Base-by-base conservation (phyloP, 2,113 vertebrate genomes). In the Apus apus region DNA sequence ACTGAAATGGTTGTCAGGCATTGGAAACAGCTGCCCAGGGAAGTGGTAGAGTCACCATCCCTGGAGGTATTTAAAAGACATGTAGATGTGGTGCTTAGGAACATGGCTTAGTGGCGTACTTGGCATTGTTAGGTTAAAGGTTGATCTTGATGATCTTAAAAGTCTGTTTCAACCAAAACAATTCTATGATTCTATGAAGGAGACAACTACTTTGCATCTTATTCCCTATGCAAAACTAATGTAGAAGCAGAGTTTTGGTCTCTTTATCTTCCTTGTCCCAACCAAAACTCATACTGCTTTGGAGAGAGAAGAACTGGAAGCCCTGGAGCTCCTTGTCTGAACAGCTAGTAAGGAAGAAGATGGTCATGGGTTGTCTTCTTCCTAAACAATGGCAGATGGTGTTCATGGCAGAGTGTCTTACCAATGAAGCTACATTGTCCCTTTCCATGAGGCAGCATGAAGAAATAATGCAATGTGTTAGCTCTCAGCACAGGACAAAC, bases 401-500 rank as follows among this genome's bases (percentile, higher is more conserved):
- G 8, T 48, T 87, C 30, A 18, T n/a, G 8, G 14, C 57, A 83
- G 14, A 71, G 10, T 4, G 40, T 23, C 32, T 6, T 9, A 56
- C 4, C 1, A 6, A 15, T 1, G 3, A 64, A 9, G 15, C 18
- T 62, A 29, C 8, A 3, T 18, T 67, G 26, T 5, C 43, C 3
- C 3, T 67, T 89, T 75, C 25, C 19, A 29, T 36, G 30, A 79
- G 14, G 12, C 48, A 82, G 13, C 15, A 15, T 8, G 58, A 76
- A 20, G 36, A 93, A 76, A 11, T 14, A 9, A 40, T 77, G 32
- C 4, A 46, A 22, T 46, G 6, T 5, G 12, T 53, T 75, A 53
- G 5, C 10, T 73, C 13, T 60, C 18, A 56, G 20, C 30, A 66
- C 5, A 54, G 22, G 12, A 67, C 34, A 51, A 15, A 5, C 15